A percentile compares a stretch with the other conserved stretches of the same genome.
These are phyloP conservation scores for Hippopotamyrus pictus DNA, from an alignment of 2,797 vertebrate species.

Conservation along the genomic window DNA sequence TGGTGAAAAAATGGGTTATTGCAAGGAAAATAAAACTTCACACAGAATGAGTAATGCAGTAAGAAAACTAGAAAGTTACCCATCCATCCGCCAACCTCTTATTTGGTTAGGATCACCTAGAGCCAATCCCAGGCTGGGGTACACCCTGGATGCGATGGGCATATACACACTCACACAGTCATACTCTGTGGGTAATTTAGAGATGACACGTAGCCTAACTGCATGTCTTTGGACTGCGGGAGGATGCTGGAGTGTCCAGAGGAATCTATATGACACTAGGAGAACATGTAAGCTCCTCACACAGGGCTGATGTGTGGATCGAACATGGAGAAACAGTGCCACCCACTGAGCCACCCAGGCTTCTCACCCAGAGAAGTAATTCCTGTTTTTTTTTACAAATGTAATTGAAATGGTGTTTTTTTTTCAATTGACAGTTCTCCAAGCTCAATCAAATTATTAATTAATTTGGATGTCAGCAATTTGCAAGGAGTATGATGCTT, in stretches of 20 bases:
- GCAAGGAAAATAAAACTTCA: neutral
- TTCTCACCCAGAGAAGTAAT: neutral
- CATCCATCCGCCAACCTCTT: neutral
- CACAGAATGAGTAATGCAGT: neutral
- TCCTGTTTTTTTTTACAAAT: neutral
- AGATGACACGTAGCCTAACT: neutral
- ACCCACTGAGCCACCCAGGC: neutral
- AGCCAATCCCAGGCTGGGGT: neutral
- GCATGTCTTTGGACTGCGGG: neutral
- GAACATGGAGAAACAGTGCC: neutral
- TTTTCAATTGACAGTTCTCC: neutral
- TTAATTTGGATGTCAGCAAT: neutral
- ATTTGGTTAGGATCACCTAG: neutral
- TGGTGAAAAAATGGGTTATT: neutral
- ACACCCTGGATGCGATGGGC: neutral
- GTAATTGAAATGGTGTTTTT: neutral
- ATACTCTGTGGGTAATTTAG: neutral
- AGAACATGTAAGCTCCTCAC: neutral
- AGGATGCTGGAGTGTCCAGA: neutral
- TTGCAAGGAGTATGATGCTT: neutral
- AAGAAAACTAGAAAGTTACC: neutral
- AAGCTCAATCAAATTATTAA: neutral
- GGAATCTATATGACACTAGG: neutral
- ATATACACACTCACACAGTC: neutral
- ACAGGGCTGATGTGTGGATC: neutral